These are phyloP conservation scores for Cavia aperea DNA, from an alignment of 2,113 vertebrate genomes.

Conservation along the genomic window DNA sequence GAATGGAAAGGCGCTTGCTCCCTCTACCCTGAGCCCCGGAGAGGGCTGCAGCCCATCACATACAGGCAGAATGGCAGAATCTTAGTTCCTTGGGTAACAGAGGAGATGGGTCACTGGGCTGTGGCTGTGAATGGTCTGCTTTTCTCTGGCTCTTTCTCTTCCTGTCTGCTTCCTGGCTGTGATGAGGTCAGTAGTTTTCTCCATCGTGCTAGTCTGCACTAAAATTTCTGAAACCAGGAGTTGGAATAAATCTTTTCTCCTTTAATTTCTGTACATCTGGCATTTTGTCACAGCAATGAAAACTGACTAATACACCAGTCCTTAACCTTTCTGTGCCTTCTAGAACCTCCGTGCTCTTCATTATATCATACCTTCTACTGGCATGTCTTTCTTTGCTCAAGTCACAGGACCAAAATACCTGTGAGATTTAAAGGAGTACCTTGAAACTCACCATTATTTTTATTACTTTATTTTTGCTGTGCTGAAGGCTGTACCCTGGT, in stretches of 20 bases:
- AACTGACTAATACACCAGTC: background rate
- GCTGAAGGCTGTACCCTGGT: too few relatives aligned
- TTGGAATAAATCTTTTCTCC: background rate
- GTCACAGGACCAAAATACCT: background rate
- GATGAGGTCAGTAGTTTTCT: background rate
- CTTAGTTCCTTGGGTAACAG: too few relatives aligned
- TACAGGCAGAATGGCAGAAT: background rate
- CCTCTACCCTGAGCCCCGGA: background rate
- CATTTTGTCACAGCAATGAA: background rate
- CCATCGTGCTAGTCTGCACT: background rate
- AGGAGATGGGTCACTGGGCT: background rate
- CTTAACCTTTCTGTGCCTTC: background rate
- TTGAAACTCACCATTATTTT: background rate
- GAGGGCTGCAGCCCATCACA: accelerated
- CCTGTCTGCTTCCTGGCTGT: background rate
- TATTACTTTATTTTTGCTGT: background rate
- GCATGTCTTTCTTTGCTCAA: background rate
- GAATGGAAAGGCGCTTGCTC: background rate
- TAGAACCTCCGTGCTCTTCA: background rate
- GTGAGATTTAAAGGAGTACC: background rate
- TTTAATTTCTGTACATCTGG: background rate
- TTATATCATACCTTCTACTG: background rate
- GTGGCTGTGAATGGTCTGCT: background rate
- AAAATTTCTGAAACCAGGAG: background rate
- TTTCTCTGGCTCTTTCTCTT: background rate